These are phyloP conservation scores for Enteromius anoplus DNA, from an alignment of 2,797 vertebrate species.

Conservation along the genomic window DNA sequence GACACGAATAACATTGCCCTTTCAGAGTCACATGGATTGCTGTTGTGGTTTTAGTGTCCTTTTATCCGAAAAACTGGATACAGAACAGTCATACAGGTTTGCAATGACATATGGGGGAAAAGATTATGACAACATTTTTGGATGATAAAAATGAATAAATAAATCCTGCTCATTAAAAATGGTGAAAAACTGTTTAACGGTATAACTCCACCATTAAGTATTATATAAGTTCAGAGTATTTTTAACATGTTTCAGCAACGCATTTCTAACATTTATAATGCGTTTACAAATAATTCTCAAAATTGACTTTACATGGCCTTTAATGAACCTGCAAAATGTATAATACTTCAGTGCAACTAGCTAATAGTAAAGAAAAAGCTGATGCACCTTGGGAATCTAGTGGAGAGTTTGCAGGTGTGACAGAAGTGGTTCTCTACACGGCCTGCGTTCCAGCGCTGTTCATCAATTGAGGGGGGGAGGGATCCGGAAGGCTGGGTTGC, in stretches of 20 bases:
- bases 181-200: too few relatives aligned
- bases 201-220: too few relatives aligned
- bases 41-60: not conserved
- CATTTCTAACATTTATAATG: too few relatives aligned
- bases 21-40: not conserved
- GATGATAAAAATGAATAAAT: too few relatives aligned
- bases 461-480: slow-evolving; percentile 81
- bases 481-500: slow-evolving; percentile 74
- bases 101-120: not conserved
- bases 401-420: slow-evolving; percentile 80
- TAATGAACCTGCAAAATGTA: too few relatives aligned
- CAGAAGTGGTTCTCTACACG: slow-evolving; percentile 94
- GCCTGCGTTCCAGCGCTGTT: slow-evolving; percentile 85
- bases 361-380: not conserved
- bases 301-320: too few relatives aligned
- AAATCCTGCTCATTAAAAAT: too few relatives aligned
- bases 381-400: slow-evolving; percentile 88
- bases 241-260: too few relatives aligned
- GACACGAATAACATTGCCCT: not conserved
- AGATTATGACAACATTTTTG: not conserved
- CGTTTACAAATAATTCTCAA: too few relatives aligned
- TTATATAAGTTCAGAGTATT: too few relatives aligned
- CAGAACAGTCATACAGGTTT: not conserved
- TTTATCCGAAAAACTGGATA: not conserved
- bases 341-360: not conserved